Conservation (phyloP, 2,888 invertebrate genomes). For the Axea sp. region DNA sequence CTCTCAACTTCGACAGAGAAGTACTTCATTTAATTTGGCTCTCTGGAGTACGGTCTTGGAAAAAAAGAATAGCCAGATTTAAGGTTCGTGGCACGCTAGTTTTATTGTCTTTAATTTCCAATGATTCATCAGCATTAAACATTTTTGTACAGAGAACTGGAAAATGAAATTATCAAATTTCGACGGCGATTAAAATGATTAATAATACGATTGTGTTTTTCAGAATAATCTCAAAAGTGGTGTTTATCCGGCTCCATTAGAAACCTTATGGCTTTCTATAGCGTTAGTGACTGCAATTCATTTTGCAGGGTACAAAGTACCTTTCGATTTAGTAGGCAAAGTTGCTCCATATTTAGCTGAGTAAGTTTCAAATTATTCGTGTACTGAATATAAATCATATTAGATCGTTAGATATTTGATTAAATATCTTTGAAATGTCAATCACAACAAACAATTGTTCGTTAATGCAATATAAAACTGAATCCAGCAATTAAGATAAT, state of each 20-base stretch:
- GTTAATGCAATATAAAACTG: too few species aligned
- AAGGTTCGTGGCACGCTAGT: conserved; percentile 83
- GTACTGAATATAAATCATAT: neutral
- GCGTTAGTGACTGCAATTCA: conserved; percentile 89
- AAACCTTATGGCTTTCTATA: conserved; percentile 92
- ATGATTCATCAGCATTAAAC: neutral
- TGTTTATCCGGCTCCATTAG: conserved; percentile 96
- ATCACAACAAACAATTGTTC: too few species aligned
- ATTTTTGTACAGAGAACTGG: too few species aligned
- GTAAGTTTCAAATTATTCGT: conserved; percentile 80
- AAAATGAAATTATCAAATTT: too few species aligned
- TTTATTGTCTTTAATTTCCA: too few species aligned
- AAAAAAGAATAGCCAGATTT: conserved; percentile 93
- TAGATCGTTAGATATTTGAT: neutral
- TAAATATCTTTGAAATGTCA: too few species aligned
- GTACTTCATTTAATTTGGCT: conserved; percentile 97
- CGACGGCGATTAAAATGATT: too few species aligned
- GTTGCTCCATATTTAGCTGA: conserved; percentile 87
- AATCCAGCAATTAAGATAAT: too few species aligned
- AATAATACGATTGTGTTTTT: conserved; percentile 68
- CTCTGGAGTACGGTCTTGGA: conserved; percentile 97
- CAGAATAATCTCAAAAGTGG: conserved; percentile 98
- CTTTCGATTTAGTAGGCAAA: conserved; percentile 90
- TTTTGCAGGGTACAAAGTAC: conserved; percentile 89
- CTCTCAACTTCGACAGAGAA: conserved; percentile 98